Evolutionary conservation across 2,113 vertebrate genomes (phyloP).

Genomic region (Climacteris rufus): DNA sequence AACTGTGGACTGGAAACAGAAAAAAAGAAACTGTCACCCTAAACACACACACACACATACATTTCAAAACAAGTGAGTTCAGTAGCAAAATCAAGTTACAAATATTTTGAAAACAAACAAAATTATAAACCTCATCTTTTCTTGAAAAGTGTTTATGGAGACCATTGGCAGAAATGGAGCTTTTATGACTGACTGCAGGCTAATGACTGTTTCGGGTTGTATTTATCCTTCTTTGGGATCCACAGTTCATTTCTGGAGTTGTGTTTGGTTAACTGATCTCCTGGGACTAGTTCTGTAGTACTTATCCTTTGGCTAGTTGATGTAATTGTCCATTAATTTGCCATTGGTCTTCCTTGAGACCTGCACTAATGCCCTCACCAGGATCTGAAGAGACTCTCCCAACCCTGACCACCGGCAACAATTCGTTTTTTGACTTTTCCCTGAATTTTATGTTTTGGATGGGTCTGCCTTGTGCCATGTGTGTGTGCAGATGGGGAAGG

Average conservation of each 20-base stretch:
- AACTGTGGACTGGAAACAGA: background rate
- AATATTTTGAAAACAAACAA: background rate
- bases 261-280: background rate
- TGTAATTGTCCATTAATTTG: background rate
- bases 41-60: background rate
- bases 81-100: background rate
- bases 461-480: background rate
- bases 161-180: background rate
- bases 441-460: background rate
- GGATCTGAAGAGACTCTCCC: background rate
- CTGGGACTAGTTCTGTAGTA: background rate
- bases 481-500: background rate
- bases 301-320: background rate
- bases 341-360: background rate
- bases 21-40: background rate
- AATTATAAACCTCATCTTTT: background rate
- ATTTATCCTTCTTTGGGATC: background rate
- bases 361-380: background rate
- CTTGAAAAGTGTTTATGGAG: background rate
- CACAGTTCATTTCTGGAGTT: background rate
- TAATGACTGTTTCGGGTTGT: background rate
- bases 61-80: background rate
- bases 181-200: background rate
- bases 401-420: fast-evolving
- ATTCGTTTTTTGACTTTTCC: background rate